Conservation (phyloP, 2,797 vertebrate species). For the Cuniculus paca region DNA sequence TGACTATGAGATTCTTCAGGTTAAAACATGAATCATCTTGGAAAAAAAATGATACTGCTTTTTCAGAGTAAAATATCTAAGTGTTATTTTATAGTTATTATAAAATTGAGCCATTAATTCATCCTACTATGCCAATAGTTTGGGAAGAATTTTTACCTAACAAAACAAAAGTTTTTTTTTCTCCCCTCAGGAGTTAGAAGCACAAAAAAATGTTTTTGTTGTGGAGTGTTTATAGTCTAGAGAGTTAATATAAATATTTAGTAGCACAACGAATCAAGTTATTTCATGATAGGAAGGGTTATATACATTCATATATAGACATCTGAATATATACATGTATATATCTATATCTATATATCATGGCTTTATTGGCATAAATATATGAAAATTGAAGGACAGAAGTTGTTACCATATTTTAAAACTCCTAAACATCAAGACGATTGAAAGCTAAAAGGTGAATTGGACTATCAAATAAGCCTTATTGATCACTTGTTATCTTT, state of each 20-base stretch:
- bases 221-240: neutral
- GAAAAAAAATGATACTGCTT: neutral
- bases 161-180: neutral
- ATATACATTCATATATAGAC: neutral
- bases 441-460: neutral
- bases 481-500: neutral
- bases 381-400: constrained; percentile 24
- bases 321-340: neutral
- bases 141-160: constrained; percentile 43
- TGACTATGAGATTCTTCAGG: constrained; percentile 41
- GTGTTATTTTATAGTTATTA: constrained; percentile 41
- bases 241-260: constrained; percentile 32
- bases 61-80: constrained; percentile 44
- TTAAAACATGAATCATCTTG: constrained; percentile 26
- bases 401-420: neutral
- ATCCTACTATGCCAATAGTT: constrained; percentile 21
- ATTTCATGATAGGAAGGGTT: constrained; percentile 4
- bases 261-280: constrained; percentile 27
- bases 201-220: constrained; percentile 12
- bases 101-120: constrained; percentile 24
- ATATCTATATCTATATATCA: neutral
- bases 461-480: neutral
- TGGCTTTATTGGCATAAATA: constrained; percentile 42
- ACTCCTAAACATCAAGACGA: neutral
- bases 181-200: constrained; percentile 30